These are phyloP conservation scores for Eristalis intricaria DNA, from an alignment of 2,888 invertebrate genomes.

Conservation along the genomic window DNA sequence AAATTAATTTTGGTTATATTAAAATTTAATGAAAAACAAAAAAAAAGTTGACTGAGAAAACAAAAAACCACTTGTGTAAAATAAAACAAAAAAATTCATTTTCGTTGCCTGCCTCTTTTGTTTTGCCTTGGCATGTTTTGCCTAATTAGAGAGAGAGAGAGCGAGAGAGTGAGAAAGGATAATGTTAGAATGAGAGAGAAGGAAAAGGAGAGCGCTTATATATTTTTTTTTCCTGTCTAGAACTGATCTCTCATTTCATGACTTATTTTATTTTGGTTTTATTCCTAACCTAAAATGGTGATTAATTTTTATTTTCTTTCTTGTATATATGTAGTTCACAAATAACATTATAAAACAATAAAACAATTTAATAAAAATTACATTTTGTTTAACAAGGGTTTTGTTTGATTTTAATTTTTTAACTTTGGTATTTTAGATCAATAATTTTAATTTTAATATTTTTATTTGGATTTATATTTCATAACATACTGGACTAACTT, in stretches of 20 bases:
- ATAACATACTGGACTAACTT: not conserved
- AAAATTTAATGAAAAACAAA: conserved; percentile 29
- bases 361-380: conserved; percentile 27
- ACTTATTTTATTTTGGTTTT: conserved; percentile 21
- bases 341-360: conserved; percentile 1
- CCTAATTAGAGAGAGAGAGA: conserved; percentile 33
- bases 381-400: conserved; percentile 22
- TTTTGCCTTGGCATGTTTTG: conserved; percentile 51
- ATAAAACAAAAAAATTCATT: conserved; percentile 53
- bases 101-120: conserved; percentile 64
- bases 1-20: conserved; percentile 57
- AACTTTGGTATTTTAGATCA: conserved; percentile 34
- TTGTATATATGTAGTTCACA: conserved; percentile 20
- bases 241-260: conserved; percentile 19
- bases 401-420: conserved; percentile 48
- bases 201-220: not conserved
- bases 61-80: conserved; percentile 36
- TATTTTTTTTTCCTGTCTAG: not conserved
- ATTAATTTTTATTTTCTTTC: conserved; percentile 20
- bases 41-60: conserved; percentile 14
- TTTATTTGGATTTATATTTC: not conserved
- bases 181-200: conserved; percentile 10
- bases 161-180: not conserved
- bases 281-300: conserved; percentile 23
- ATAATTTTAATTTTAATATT: not conserved